Evolutionary conservation across 1,140 invertebrate species (phyloP).

Genomic region (Eumeta japonica): DNA sequence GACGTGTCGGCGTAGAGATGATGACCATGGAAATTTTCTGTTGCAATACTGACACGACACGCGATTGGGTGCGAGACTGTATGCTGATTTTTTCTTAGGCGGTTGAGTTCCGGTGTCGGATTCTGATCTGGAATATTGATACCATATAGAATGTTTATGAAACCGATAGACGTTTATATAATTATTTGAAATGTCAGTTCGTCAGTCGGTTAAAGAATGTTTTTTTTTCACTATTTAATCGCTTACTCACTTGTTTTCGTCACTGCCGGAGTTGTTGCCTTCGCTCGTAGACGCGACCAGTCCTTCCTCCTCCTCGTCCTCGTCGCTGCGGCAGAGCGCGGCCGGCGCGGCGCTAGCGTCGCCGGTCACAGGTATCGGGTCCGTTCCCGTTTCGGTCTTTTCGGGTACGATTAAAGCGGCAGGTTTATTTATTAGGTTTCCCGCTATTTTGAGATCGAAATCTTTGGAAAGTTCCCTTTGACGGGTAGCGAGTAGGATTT

Average conservation of each 20-base stretch:
- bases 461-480: constrained; percentile 49
- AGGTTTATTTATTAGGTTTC: constrained; percentile 50
- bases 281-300: constrained; percentile 72
- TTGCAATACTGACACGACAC: constrained; percentile 90
- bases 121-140: constrained; percentile 54
- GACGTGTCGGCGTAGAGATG: constrained; percentile 87
- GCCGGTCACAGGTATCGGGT: constrained; percentile 15
- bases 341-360: constrained; percentile 31
- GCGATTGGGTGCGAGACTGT: constrained; percentile 90
- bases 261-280: constrained; percentile 78
- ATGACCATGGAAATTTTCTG: constrained; percentile 93
- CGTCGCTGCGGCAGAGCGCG: constrained; percentile 47
- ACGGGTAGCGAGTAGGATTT: constrained; percentile 52
- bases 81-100: constrained; percentile 90
- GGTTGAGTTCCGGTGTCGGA: constrained; percentile 54
- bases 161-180: too few species aligned
- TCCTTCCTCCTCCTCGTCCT: constrained; percentile 72
- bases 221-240: too few species aligned
- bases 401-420: constrained; percentile 71
- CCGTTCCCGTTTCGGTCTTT: constrained; percentile 63
- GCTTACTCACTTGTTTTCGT: constrained; percentile 71
- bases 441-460: constrained; percentile 54
- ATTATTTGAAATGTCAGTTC: too few species aligned
- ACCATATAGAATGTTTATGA: too few species aligned
- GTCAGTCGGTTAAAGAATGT: too few species aligned